Evolutionary conservation across 2,113 vertebrate genomes (phyloP), one percentile per base, ranked within the genome.

Genomic region (Oxyruncus cristatus): DNA sequence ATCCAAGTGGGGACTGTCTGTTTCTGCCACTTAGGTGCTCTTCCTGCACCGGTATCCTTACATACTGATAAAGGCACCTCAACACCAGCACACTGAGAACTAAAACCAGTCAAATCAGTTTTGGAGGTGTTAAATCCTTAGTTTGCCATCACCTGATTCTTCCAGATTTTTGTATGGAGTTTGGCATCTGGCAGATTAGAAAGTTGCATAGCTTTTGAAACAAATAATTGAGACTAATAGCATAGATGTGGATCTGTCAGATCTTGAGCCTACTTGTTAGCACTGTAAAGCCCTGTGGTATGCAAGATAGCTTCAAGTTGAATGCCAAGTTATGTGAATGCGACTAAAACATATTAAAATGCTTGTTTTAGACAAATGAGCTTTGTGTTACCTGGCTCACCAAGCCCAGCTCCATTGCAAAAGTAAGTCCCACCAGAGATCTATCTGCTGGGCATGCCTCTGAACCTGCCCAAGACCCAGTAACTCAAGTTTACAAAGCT

Each of bases 301-400:
- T 85, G 88, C 21, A 77, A 80, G 83, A 72, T 32, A 82, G 49
- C 63, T 88, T 80, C 63, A 93, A 81, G 68, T 1, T 72, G 84
- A 91, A 92, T 59, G 76, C 56, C 85, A 86, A 26, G 68, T 77
- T 78, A 76, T 80, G 68, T 88, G 28, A 68, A 53, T 67, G n/a
- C 0, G 0, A 62, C 71, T 84, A 53, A 92, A 86, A 35, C 0
- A 0, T 70, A 72, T 76, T 89, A 50, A 83, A 81, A 79, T 67
- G 11, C 63, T 88, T 85, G 55, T 44, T 85, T 49, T 82, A 72
- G 66, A 85, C 61, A 87, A 88, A 80, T 10, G 9, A 80, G 19
- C 30, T 70, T 62, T 55, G 46, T 92, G 37, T 66, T 89, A 87
- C 59, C 30, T 70, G 75, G n/a, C 81, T 94, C 0, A 0, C 77